Evolutionary conservation across 2,113 vertebrate species (phyloP).

Genomic region (Pterocles orientalis): DNA sequence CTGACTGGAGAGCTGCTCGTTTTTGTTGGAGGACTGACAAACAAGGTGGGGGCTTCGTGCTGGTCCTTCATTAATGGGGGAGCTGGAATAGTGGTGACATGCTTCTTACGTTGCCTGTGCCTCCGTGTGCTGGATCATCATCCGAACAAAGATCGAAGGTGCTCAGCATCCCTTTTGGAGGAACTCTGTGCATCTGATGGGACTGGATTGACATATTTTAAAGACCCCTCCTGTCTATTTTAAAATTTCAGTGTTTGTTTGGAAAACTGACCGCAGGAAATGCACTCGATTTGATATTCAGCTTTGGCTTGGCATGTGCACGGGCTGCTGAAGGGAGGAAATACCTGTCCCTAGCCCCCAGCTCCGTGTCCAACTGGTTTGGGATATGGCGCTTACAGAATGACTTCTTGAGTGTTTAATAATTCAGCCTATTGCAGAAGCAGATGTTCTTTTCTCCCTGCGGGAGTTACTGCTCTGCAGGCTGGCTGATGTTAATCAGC

Average conservation of each 20-base stretch:
- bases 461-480: not conserved
- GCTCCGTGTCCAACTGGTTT: not conserved
- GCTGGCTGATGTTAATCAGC: not conserved
- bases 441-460: not conserved
- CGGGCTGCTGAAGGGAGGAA: not conserved
- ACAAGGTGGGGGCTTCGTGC: not conserved
- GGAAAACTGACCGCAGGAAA: not conserved
- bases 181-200: not conserved
- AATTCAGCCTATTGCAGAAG: not conserved
- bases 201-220: not conserved
- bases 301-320: not conserved
- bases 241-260: not conserved
- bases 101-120: not conserved
- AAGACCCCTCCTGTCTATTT: not conserved
- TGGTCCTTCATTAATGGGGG: not conserved
- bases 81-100: not conserved
- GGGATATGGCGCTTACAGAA: not conserved
- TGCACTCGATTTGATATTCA: not conserved
- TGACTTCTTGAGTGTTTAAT: not conserved
- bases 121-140: not conserved
- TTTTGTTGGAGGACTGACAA: not conserved
- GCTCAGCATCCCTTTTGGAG: not conserved
- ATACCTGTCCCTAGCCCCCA: not conserved
- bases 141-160: rapidly evolving
- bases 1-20: not conserved